phyloP scores from a whole-genome alignment of 23 tunicate genomes.

The Trididemnum clinides region DNA sequence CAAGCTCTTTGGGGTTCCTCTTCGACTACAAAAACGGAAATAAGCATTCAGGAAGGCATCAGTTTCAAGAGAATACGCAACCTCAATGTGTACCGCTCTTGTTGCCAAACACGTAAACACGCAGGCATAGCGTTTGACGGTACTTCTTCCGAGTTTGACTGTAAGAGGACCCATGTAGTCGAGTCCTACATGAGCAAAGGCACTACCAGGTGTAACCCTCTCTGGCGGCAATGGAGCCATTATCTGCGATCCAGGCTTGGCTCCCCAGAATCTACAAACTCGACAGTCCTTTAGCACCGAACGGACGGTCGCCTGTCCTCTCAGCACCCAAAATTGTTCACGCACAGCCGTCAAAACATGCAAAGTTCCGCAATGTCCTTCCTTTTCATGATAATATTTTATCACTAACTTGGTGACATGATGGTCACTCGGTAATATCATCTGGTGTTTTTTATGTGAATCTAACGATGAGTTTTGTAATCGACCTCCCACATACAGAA shows the following conservation, averaged over 20 bases:
- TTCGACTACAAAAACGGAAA: slow-evolving; percentile 17
- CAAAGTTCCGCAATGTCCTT: slow-evolving; percentile 38
- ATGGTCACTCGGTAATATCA: slow-evolving; percentile 16
- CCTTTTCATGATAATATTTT: background rate
- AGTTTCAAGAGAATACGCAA: slow-evolving; percentile 37
- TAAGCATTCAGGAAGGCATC: slow-evolving; percentile 18
- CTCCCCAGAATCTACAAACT: slow-evolving; percentile 20
- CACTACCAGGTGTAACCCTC: slow-evolving; percentile 16
- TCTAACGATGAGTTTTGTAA: background rate
- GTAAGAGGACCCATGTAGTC: slow-evolving; percentile 48
- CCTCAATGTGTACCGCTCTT: slow-evolving; percentile 45
- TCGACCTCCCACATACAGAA: slow-evolving; percentile 30
- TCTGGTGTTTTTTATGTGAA: slow-evolving; percentile 8
- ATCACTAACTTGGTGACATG: background rate
- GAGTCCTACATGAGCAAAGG: slow-evolving; percentile 3
- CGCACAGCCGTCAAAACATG: slow-evolving; percentile 28
- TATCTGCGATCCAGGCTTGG: slow-evolving; percentile 23
- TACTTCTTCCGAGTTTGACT: slow-evolving; percentile 29
- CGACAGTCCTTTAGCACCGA: background rate
- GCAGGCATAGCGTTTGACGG: slow-evolving; percentile 30
- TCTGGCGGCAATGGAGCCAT: slow-evolving; percentile 35
- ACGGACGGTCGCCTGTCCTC: slow-evolving; percentile 29
- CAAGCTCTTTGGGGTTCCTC: background rate
- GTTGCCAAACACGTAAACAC: slow-evolving; percentile 47
- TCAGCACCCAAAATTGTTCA: slow-evolving; percentile 18